phyloP scores from a whole-genome alignment of 2,888 invertebrate genomes.

The Apamea monoglypha region DNA sequence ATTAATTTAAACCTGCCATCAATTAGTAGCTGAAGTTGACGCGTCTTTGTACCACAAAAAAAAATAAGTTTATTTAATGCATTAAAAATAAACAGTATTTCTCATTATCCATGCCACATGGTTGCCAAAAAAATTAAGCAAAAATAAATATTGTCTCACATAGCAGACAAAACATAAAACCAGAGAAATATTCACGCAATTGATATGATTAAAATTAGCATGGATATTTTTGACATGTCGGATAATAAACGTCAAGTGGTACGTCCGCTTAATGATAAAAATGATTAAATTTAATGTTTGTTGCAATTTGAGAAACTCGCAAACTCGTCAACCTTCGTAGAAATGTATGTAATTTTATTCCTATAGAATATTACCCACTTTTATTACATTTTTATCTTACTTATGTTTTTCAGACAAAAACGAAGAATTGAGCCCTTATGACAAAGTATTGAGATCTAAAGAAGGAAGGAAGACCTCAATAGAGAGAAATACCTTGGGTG shows the following conservation, averaged over 20 bases:
- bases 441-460: background rate
- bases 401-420: background rate
- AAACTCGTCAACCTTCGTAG: background rate
- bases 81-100: constrained; percentile 67
- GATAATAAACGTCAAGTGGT: constrained; percentile 38
- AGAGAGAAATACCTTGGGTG: background rate
- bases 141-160: constrained; percentile 74
- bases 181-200: constrained; percentile 29
- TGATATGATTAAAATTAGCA: constrained; percentile 32
- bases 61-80: constrained; percentile 36
- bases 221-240: constrained; percentile 27
- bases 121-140: constrained; percentile 71
- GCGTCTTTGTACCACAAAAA: constrained; percentile 31
- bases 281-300: constrained; percentile 27
- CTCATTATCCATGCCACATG: constrained; percentile 71
- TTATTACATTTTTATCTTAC: background rate
- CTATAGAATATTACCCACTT: background rate
- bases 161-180: constrained; percentile 34
- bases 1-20: constrained; percentile 74
- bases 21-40: constrained; percentile 70
- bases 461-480: background rate
- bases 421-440: background rate
- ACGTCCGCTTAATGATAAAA: constrained; percentile 21
- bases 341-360: background rate
- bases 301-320: constrained; percentile 26